Evolutionary conservation across 64 coral and sea anemone genomes (phyloP), one percentile per base, ranked within the genome.

Genomic region (Pocillopora verrucosa): DNA sequence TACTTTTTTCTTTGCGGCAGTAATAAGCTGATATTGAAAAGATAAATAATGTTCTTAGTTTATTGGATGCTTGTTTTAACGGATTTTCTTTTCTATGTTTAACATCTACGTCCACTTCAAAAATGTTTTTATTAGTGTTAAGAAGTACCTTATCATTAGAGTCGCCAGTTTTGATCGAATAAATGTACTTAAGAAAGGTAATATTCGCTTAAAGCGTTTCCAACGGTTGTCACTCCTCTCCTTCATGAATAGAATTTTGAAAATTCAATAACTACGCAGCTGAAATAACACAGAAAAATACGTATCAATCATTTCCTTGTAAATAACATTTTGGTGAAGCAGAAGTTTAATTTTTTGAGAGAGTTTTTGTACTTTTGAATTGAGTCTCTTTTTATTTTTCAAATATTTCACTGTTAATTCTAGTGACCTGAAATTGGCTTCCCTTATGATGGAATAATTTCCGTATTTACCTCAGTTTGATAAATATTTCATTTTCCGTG

Each of bases 401-500:
- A 70, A 6, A 11, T 70, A 10, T 70, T 20, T 24, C 10, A n/a
- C 67, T 20, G 67, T 70, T 70, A n/a, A 24, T 70, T 70, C 67
- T 17, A 24, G 17, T 9, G 65, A 68, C 19, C 24, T 70, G 25
- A 70, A 70, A 24, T 70, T n/a, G 5, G 10, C 10, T 63, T 16
- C 20, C 19, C 36, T 22, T 34, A 11, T 72, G 10, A 10, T 22
- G 20, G 41, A 51, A 58, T n/a, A 70, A 85, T 70, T 85, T 85
- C 82, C 82, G 22, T 72, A 72, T 85, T 72, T 72, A n/a, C 38
- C 24, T 19, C 11, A 25, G 17, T 65, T 38, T 72, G 82, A 72
- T 13, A 7, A 72, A 72, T 85, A 56, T 56, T 85, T 41, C 41
- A 72, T 61, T 70, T 7, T 38, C 37, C 22, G 63, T 85, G 64